Conservation (phyloP, 1,140 invertebrate genomes). For the Lepidurus arcticus region DNA sequence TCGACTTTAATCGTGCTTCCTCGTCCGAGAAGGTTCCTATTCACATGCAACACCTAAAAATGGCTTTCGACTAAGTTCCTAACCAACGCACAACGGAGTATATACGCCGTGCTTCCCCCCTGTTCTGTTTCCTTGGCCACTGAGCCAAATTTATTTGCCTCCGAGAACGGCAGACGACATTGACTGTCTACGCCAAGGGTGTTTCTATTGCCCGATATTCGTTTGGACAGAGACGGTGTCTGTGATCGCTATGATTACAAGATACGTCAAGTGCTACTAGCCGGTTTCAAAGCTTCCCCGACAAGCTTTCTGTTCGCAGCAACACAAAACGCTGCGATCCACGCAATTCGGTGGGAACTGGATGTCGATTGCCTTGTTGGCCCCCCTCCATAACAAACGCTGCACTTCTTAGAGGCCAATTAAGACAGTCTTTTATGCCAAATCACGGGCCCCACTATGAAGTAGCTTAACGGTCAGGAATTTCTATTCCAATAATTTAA, state of each 20-base stretch:
- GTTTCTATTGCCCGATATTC: background rate
- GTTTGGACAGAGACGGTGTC: background rate
- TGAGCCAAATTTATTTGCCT: background rate
- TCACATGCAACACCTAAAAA: conserved; percentile 18
- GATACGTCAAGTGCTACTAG: background rate
- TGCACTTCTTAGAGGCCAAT: background rate
- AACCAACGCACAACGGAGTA: conserved; percentile 2
- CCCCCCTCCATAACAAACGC: background rate
- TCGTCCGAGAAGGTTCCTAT: background rate
- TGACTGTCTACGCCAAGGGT: conserved; percentile 6
- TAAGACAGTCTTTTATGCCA: background rate
- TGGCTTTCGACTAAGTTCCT: conserved; percentile 1
- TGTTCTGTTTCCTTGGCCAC: background rate
- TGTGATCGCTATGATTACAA: background rate
- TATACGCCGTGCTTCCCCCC: conserved; percentile 7
- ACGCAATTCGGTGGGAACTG: background rate
- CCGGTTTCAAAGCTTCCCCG: background rate
- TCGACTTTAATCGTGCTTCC: background rate
- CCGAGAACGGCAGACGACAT: conserved; percentile 3
- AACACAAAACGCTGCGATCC: background rate
- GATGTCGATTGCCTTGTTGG: background rate
- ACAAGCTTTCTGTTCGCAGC: background rate
- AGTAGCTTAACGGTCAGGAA: background rate
- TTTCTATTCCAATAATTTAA: background rate
- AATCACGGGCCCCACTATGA: background rate